Evolutionary conservation across 2,797 vertebrate species (phyloP).

Genomic region (Cephalopachus bancanus): DNA sequence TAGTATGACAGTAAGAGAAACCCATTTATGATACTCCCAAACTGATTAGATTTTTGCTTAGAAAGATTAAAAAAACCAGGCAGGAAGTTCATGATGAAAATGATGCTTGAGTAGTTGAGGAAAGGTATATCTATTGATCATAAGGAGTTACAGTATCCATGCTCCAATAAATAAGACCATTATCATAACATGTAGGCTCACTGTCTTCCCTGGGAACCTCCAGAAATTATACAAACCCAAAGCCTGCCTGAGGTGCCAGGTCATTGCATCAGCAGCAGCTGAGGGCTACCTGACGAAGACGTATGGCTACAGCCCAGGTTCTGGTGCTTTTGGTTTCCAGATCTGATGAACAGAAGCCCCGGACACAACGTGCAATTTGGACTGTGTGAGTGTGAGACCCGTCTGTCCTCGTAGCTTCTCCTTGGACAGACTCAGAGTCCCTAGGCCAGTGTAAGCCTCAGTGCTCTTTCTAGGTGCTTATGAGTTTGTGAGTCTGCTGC

Average conservation of each 20-base stretch:
- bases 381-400: neutral
- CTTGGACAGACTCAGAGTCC: neutral
- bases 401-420: neutral
- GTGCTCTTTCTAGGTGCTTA: neutral
- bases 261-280: neutral
- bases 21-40: neutral
- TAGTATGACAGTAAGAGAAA: neutral
- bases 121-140: neutral
- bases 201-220: neutral
- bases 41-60: conserved; percentile 20
- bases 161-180: neutral
- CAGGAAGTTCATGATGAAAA: neutral
- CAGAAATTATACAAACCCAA: conserved; percentile 19
- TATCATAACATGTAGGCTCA: neutral
- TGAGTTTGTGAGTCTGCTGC: neutral
- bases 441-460: neutral
- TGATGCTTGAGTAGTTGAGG: neutral
- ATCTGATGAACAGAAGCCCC: neutral
- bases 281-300: neutral
- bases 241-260: neutral
- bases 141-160: neutral
- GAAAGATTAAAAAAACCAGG: neutral
- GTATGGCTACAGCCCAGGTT: neutral
- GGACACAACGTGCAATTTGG: neutral
- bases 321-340: neutral